Evolutionary conservation across 1,140 invertebrate genomes (phyloP), one percentile per base, ranked within the genome.

Genomic region (Rhyacophila brunnea): DNA sequence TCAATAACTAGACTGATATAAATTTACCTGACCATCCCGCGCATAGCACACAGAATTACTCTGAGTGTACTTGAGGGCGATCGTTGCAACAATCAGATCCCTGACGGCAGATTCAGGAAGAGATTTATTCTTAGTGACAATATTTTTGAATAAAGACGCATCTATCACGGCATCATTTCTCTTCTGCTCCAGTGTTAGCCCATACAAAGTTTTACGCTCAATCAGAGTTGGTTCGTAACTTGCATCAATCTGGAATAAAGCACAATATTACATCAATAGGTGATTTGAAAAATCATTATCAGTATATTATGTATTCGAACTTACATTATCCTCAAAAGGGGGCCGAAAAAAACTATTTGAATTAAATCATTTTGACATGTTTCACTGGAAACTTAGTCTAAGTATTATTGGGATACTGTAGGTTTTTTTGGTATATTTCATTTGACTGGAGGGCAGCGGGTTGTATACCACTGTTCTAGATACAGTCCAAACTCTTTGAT

Each of bases 1-100:
- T n/a, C n/a, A n/a, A n/a, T n/a, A n/a, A n/a, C n/a, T n/a, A n/a
- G n/a, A n/a, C n/a, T 28, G 11, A 45, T 28, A 42, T n/a, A 53
- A 46, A 36, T 28, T 42, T 18, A 79, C 77, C 71, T 78, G 77
- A 6, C 77, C 77, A 65, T 79, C 75, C 17, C 69, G 68, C 0
- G 77, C 94, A 69, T 91, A 97, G 70, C 94, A 97, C 0, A 98
- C 95, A 1, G 93, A 96, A 71, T 98, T 98, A 60, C 94, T 98
- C 74, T 99, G 97, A 0, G 96, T 98, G 69, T 98, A 99, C 74
- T 99, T 99, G 0, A 99, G 78, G 5, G 95, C 92, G 62, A 98
- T 96, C 0, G 93, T 96, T 0, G 96, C 96, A 0, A 99, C 92
- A 44, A 96, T 93, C 10, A 99, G 78, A 80, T 99, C 96, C 48